Conservation (phyloP, 1,140 invertebrate species). For the Uloborus diversus region DNA sequence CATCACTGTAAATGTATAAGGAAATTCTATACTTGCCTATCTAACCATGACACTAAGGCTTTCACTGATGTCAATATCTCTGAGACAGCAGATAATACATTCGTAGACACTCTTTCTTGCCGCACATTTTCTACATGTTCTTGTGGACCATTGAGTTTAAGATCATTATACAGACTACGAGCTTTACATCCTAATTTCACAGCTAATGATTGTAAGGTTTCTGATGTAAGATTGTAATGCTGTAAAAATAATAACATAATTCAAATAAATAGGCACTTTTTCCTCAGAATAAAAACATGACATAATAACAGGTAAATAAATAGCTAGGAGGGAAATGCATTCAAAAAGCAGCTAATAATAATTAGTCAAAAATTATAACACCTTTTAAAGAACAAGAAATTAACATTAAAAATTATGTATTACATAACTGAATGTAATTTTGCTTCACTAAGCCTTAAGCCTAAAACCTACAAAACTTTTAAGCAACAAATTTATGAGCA, state of each 20-base stretch:
- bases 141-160: slow-evolving; percentile 61
- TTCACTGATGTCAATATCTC: slow-evolving; percentile 83
- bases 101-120: slow-evolving; percentile 74
- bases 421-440: too few relatives aligned
- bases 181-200: slow-evolving; percentile 84
- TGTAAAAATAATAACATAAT: slow-evolving; percentile 34
- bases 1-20: too few relatives aligned
- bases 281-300: not conserved
- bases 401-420: too few relatives aligned
- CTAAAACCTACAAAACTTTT: too few relatives aligned
- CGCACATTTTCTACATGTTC: slow-evolving; percentile 58
- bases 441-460: too few relatives aligned
- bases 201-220: slow-evolving; percentile 88
- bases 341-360: not conserved
- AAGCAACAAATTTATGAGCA: too few relatives aligned
- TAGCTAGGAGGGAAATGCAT: too few relatives aligned
- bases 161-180: slow-evolving; percentile 79
- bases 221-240: slow-evolving; percentile 88
- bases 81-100: slow-evolving; percentile 84
- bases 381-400: too few relatives aligned
- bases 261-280: too few relatives aligned
- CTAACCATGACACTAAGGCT: slow-evolving; percentile 85
- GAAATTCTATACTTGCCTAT: slow-evolving; percentile 71
- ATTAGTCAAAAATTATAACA: not conserved
- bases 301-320: not conserved